phyloP scores from a whole-genome alignment of 2,113 vertebrate genomes.

The Chrysochloris asiatica region DNA sequence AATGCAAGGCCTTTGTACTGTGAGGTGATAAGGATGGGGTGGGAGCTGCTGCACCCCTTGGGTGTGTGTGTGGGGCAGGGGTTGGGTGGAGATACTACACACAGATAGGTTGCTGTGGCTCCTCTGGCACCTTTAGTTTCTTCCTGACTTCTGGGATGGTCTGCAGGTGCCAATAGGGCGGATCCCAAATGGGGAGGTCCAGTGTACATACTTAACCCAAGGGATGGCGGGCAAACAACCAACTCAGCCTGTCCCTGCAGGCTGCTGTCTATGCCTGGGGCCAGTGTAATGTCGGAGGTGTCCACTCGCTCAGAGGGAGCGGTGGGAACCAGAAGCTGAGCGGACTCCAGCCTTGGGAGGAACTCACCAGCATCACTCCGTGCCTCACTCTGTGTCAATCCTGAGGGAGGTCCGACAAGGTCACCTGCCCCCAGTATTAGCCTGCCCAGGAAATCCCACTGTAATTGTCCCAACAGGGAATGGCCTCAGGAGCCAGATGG shows the following conservation, averaged over 20 bases:
- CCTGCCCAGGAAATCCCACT: not conserved
- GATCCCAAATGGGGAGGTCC: accelerated
- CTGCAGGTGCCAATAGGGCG: not conserved
- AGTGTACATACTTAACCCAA: not conserved
- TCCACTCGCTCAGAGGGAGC: not conserved
- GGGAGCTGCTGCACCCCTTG: not conserved
- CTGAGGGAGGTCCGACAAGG: not conserved
- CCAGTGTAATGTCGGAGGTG: accelerated
- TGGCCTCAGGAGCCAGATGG: too few relatives aligned
- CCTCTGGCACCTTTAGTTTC: not conserved
- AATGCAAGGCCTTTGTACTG: accelerated
- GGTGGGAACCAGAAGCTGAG: not conserved
- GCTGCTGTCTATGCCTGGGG: too few relatives aligned
- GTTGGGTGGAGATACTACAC: accelerated
- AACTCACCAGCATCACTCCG: not conserved
- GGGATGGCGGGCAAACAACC: not conserved
- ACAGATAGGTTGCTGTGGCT: not conserved
- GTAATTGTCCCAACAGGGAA: not conserved
- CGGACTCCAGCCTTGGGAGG: not conserved
- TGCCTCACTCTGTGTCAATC: not conserved
- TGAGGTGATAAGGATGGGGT: too few relatives aligned
- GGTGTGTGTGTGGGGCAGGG: not conserved
- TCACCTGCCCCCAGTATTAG: not conserved
- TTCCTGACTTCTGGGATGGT: too few relatives aligned
- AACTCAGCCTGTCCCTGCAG: not conserved